phyloP scores from a whole-genome alignment of 2,888 invertebrate genomes.

The Agrotis ipsilon region DNA sequence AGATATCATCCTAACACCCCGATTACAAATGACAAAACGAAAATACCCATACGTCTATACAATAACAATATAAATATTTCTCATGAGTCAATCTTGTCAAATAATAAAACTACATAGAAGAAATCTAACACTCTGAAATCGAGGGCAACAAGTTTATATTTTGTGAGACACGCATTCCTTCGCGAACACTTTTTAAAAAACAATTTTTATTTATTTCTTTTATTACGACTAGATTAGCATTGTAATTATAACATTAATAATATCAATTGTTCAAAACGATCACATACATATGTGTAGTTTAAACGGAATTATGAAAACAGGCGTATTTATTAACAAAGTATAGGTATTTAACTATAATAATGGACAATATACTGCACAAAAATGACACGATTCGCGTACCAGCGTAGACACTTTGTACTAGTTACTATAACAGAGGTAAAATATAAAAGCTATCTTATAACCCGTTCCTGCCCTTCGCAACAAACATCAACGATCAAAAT shows the following conservation, averaged over 20 bases:
- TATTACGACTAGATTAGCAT: constrained; percentile 78
- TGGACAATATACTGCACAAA: constrained; percentile 75
- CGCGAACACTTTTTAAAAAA: constrained; percentile 75
- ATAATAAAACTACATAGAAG: constrained; percentile 87
- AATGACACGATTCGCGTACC: constrained; percentile 70
- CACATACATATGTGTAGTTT: constrained; percentile 68
- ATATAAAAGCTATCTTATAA: constrained; percentile 85
- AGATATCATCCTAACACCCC: constrained; percentile 84
- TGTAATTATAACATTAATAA: constrained; percentile 81
- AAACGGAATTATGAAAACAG: constrained; percentile 72
- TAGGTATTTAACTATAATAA: constrained; percentile 57
- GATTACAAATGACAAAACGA: constrained; percentile 85
- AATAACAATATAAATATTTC: constrained; percentile 88
- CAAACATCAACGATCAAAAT: constrained; percentile 82
- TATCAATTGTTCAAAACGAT: constrained; percentile 78
- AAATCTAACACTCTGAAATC: constrained; percentile 86
- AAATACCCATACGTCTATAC: constrained; percentile 86
- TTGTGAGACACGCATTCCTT: constrained; percentile 77
- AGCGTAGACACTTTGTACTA: constrained; percentile 82
- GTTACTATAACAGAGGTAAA: constrained; percentile 83
- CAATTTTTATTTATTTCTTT: constrained; percentile 70
- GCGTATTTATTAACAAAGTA: constrained; percentile 67
- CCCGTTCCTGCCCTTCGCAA: constrained; percentile 79
- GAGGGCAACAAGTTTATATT: constrained; percentile 82
- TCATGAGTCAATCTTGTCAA: constrained; percentile 84